Percentiles rank a stretch among this genome's conserved stretches.
These are phyloP conservation scores for Sinocyclocheilus anshuiensis DNA, from an alignment of 2,113 vertebrate species.

Conservation along the genomic window DNA sequence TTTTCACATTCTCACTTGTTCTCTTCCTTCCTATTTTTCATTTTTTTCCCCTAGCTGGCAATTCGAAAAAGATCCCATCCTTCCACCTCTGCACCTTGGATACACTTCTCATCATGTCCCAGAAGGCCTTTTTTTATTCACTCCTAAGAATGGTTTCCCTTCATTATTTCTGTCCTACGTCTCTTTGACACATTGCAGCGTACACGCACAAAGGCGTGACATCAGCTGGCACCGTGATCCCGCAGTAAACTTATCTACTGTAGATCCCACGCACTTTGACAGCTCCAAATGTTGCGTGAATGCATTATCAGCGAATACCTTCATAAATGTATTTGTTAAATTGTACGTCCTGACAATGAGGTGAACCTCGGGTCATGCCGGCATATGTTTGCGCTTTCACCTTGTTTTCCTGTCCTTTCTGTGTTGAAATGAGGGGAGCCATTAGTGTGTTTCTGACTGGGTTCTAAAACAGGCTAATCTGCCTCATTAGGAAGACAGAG, in stretches of 20 bases:
- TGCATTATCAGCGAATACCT: conserved; percentile 32
- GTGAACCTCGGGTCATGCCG: conserved; percentile 27
- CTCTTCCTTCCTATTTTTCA: conserved; percentile 29
- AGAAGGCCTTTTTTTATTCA: conserved; percentile 27
- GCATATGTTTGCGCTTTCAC: neutral
- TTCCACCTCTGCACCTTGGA: neutral
- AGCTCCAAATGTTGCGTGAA: conserved; percentile 29
- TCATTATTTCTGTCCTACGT: conserved; percentile 26
- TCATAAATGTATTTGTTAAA: conserved; percentile 19
- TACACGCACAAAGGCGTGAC: conserved; percentile 14
- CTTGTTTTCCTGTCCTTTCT: conserved; percentile 20
- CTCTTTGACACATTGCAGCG: neutral
- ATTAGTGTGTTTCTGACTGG: conserved; percentile 17
- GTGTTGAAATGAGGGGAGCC: conserved; percentile 16
- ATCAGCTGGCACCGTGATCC: conserved; percentile 26
- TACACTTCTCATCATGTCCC: conserved; percentile 19
- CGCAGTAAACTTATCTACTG: conserved; percentile 12
- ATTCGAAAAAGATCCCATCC: conserved; percentile 44
- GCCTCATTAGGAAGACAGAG: conserved; percentile 36
- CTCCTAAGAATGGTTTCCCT: conserved; percentile 20
- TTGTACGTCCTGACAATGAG: conserved; percentile 17
- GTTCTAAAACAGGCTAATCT: conserved; percentile 42
- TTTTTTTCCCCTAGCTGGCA: conserved; percentile 68
- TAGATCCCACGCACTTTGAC: conserved; percentile 9
- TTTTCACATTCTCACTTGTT: conserved; percentile 66